Conservation (phyloP, 53 echinoderm and acorn worm genomes). For the Crossaster papposus region DNA sequence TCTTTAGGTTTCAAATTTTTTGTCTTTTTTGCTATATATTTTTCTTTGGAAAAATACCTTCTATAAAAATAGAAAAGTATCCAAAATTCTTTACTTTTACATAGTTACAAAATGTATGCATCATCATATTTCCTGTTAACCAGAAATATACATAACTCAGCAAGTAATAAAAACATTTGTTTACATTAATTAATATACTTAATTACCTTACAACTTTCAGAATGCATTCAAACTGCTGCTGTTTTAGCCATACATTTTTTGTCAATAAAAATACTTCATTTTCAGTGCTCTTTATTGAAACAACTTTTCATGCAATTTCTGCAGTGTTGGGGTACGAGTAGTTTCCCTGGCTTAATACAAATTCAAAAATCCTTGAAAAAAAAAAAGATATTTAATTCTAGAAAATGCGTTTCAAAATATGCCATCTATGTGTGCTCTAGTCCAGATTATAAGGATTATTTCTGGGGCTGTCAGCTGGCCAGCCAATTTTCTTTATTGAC, state of each 20-base stretch:
- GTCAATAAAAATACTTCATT: too few relatives aligned
- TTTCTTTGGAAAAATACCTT: conserved; percentile 43
- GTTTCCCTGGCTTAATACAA: too few relatives aligned
- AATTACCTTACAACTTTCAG: neutral
- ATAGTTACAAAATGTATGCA: conserved; percentile 9
- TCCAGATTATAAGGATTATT: neutral
- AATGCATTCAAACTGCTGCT: neutral
- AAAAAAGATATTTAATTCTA: too few relatives aligned
- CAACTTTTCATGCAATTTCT: too few relatives aligned
- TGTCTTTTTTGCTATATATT: neutral
- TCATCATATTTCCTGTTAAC: conserved; percentile 19
- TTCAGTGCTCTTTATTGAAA: too few relatives aligned
- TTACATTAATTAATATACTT: neutral
- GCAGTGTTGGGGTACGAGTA: too few relatives aligned
- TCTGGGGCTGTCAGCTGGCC: neutral
- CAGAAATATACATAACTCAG: conserved; percentile 49
- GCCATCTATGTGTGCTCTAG: too few relatives aligned
- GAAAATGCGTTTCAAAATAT: too few relatives aligned
- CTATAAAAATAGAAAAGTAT: conserved; percentile 46
- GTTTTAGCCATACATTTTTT: too few relatives aligned
- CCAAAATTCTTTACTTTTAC: conserved; percentile 61
- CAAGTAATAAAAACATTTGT: conserved; percentile 15
- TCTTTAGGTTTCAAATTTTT: neutral
- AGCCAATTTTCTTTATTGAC: neutral
- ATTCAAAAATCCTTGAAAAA: too few relatives aligned